These are phyloP conservation scores for Pelvicachromis taeniatus DNA, from an alignment of 2,113 vertebrate genomes.

Conservation along the genomic window DNA sequence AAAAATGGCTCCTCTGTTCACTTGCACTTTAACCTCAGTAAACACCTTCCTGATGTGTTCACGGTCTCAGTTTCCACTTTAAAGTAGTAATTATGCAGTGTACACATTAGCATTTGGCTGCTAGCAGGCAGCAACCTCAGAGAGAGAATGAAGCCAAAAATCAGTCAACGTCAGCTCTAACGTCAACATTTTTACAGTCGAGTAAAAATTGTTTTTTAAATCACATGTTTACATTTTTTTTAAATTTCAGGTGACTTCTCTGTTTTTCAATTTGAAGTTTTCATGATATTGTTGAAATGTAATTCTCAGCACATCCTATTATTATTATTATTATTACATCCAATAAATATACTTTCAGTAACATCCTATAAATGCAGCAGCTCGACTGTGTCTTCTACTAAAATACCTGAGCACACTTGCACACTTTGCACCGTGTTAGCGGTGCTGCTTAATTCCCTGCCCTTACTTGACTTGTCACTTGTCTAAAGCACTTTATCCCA, in stretches of 20 bases:
- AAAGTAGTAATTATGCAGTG: not conserved
- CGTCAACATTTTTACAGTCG: not conserved
- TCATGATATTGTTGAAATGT: not conserved
- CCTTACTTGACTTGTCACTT: not conserved
- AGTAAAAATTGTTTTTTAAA: not conserved
- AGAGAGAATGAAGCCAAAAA: not conserved
- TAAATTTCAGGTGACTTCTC: no score
- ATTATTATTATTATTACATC: not conserved
- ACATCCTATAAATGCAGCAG: not conserved
- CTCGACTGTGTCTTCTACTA: not conserved
- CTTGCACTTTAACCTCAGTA: not conserved
- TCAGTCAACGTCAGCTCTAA: not conserved
- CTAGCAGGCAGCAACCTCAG: not conserved
- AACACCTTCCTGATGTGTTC: not conserved
- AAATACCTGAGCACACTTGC: not conserved
- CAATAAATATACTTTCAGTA: not conserved
- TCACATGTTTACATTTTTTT: not conserved
- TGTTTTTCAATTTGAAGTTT: not conserved
- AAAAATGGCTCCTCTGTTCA: accelerated
- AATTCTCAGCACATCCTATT: not conserved
- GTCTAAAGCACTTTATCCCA: not conserved
- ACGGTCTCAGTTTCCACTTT: not conserved
- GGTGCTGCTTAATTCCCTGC: not conserved
- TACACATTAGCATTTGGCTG: not conserved
- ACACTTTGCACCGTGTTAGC: not conserved